Percentiles rank a stretch among this genome's conserved stretches.
phyloP scores from a whole-genome alignment of 2,888 invertebrate genomes.

The Cistogaster globosa region DNA sequence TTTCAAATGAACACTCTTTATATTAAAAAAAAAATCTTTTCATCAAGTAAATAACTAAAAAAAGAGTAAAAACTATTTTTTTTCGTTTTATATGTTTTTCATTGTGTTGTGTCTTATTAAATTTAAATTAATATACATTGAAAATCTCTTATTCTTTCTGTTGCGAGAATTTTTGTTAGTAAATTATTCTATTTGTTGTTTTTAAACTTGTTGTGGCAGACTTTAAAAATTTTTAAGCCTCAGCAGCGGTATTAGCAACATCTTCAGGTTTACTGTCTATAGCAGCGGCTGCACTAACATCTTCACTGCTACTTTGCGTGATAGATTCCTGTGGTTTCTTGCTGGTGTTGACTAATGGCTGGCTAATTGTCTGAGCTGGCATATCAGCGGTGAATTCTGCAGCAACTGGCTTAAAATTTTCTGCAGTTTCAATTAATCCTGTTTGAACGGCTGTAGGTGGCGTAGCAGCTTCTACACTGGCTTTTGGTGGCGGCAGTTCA shows the following conservation, averaged over 20 bases:
- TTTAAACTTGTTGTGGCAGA: constrained; percentile 26
- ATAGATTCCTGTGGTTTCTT: constrained; percentile 1
- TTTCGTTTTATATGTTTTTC: background rate
- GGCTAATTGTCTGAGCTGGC: constrained; percentile 9
- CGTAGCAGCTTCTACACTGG: constrained; percentile 18
- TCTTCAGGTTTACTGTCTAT: constrained; percentile 6
- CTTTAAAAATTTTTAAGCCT: constrained; percentile 46
- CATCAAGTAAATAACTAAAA: background rate
- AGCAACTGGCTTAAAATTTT: constrained; percentile 13
- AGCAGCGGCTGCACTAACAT: background rate
- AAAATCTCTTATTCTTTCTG: constrained; percentile 51
- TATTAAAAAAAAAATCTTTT: background rate
- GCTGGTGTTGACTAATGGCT: background rate
- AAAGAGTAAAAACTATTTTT: constrained; percentile 7
- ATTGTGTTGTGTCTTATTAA: constrained; percentile 27
- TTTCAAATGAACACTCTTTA: background rate
- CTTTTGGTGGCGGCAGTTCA: constrained; percentile 47
- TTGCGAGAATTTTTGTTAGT: constrained; percentile 50
- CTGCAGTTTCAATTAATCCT: constrained; percentile 20
- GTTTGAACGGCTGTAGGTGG: constrained; percentile 13
- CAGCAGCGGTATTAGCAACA: constrained; percentile 19
- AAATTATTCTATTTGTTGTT: constrained; percentile 60
- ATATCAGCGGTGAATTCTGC: constrained; percentile 52
- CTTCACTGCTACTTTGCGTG: background rate
- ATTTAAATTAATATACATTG: constrained; percentile 55